Percentiles rank a stretch among this genome's conserved stretches.
Evolutionary conservation across 35 echinoderm and acorn worm species (phyloP).

Genomic region (Stichopus chloronotus): DNA sequence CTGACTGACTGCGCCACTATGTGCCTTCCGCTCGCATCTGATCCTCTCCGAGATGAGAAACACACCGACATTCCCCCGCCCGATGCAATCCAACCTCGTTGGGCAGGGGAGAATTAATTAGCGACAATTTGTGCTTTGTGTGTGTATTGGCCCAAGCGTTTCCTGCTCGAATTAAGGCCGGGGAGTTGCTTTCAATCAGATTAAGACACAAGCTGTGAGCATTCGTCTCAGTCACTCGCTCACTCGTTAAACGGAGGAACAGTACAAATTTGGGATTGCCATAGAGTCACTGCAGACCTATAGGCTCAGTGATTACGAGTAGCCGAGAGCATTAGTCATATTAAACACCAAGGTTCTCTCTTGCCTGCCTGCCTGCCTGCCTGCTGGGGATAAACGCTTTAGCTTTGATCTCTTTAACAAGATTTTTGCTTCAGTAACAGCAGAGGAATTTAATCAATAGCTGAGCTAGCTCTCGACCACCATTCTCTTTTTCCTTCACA

Average conservation of each 20-base stretch:
- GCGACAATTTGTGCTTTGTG: conserved; percentile 51
- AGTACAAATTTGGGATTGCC: background rate
- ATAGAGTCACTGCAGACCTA: conserved; percentile 28
- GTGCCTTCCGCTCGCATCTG: conserved; percentile 5
- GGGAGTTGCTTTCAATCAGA: conserved; percentile 49
- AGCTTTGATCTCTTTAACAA: conserved; percentile 2
- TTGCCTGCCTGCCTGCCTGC: background rate
- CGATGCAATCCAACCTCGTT: conserved; percentile 33
- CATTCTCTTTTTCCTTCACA: background rate
- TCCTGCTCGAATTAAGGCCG: conserved; percentile 44
- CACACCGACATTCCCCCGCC: conserved; percentile 43
- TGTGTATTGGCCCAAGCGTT: conserved; percentile 53
- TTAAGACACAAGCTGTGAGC: conserved; percentile 19
- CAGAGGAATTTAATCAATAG: conserved; percentile 21
- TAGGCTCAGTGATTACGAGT: conserved; percentile 7
- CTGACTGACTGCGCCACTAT: conserved; percentile 3
- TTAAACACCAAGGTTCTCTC: conserved; percentile 17
- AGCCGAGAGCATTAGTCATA: conserved; percentile 42
- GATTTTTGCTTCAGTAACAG: conserved; percentile 14
- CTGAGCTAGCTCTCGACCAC: background rate
- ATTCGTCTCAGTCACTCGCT: background rate
- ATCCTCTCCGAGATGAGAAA: conserved; percentile 26
- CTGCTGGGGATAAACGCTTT: background rate
- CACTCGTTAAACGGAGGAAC: background rate
- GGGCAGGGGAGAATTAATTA: conserved; percentile 57